These are phyloP conservation scores for Emydocephalus ijimae DNA, from an alignment of 2,113 vertebrate species.

Conservation along the genomic window DNA sequence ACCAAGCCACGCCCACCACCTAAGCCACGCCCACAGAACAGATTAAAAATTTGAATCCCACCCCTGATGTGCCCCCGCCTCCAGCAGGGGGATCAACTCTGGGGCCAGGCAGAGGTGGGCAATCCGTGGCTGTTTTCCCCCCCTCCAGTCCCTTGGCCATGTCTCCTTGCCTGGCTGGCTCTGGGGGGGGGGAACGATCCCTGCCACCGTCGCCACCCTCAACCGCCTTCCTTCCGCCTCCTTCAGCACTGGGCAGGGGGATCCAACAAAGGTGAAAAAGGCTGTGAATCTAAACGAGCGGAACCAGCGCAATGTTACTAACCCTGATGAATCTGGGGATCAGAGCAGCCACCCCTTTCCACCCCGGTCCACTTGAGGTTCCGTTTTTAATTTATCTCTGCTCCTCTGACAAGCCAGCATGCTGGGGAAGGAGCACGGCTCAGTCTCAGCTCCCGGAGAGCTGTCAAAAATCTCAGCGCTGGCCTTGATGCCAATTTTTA, in stretches of 20 bases:
- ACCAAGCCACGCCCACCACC: too few species aligned
- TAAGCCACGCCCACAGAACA: too few species aligned
- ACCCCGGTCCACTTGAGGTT: neutral
- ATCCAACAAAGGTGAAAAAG: fast-evolving
- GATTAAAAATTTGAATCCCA: too few species aligned
- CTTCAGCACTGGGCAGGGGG: neutral
- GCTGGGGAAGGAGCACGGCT: neutral
- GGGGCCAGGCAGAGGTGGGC: neutral
- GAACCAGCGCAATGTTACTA: slow-evolving; percentile 20
- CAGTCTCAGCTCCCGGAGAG: too few species aligned
- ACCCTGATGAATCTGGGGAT: slow-evolving; percentile 23
- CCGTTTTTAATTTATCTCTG: fast-evolving
- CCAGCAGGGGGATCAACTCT: neutral
- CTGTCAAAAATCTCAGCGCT: too few species aligned
- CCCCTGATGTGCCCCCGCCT: neutral
- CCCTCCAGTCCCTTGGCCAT: too few species aligned
- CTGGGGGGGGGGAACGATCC: too few species aligned
- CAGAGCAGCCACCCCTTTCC: neutral
- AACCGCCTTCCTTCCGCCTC: neutral
- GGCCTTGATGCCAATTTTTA: too few species aligned
- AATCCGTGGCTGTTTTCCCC: neutral
- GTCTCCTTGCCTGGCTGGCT: too few species aligned
- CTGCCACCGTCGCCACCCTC: too few species aligned
- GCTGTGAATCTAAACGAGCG: neutral
- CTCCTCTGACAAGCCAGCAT: neutral